Conservation (phyloP, 2,113 vertebrate genomes). For the Zootoca vivipara region DNA sequence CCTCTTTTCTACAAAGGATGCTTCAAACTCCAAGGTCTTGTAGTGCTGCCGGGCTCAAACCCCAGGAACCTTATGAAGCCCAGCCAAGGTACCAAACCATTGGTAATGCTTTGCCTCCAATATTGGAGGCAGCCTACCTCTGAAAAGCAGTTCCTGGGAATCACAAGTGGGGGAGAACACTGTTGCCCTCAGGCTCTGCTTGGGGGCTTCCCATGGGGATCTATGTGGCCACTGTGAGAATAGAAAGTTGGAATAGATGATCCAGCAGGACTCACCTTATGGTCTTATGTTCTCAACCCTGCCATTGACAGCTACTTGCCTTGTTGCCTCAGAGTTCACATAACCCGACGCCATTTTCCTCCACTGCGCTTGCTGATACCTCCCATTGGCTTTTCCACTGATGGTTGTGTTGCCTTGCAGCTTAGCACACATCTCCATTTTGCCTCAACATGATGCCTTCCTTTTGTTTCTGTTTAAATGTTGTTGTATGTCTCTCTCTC, state of each 20-base stretch:
- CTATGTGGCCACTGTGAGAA: not conserved
- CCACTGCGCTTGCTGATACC: constrained; percentile 67
- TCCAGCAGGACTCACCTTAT: not conserved
- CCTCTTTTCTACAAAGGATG: constrained; percentile 30
- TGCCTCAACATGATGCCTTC: constrained; percentile 66
- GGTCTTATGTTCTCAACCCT: not conserved
- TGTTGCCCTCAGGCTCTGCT: no score
- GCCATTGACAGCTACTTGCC: constrained; percentile 20
- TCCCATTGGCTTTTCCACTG: constrained; percentile 58
- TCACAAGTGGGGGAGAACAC: no score
- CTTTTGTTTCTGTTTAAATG: constrained; percentile 79
- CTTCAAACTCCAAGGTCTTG: constrained; percentile 41
- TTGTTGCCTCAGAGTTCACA: constrained; percentile 22
- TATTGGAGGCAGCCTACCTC: no score
- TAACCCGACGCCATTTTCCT: constrained; percentile 38
- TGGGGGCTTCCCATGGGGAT: not conserved
- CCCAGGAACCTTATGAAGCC: not conserved
- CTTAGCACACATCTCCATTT: constrained; percentile 69
- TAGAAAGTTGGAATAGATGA: not conserved
- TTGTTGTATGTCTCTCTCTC: constrained; percentile 61
- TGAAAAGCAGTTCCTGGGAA: no score
- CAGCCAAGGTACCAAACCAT: not conserved
- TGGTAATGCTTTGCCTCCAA: no score
- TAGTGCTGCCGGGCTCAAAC: constrained; percentile 18
- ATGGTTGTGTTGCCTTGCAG: constrained; percentile 49